Evolutionary conservation across 1,140 invertebrate species (phyloP).

Genomic region (Papilio glaucus): DNA sequence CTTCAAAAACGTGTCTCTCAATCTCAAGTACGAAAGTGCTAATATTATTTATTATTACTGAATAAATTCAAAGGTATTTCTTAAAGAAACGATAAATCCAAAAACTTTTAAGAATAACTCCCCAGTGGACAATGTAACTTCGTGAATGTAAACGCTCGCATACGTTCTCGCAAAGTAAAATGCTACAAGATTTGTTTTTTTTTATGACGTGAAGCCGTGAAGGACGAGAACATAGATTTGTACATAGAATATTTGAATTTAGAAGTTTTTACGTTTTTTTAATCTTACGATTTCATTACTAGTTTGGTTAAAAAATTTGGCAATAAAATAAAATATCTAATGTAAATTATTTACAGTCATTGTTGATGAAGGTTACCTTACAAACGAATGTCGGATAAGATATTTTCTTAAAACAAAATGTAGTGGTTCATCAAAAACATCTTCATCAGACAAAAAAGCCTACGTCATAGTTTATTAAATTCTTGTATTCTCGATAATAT

Average conservation of each 20-base stretch:
- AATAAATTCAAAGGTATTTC: background rate
- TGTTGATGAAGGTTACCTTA: too few species aligned
- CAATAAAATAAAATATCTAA: too few species aligned
- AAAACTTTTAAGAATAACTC: constrained; percentile 14
- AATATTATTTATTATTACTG: background rate
- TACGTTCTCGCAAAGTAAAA: constrained; percentile 2
- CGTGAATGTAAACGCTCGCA: constrained; percentile 17
- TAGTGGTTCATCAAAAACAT: too few species aligned
- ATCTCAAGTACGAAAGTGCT: background rate
- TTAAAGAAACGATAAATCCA: constrained; percentile 13
- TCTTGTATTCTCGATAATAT: too few species aligned
- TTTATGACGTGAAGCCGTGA: constrained; percentile 4
- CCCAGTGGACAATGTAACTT: constrained; percentile 5
- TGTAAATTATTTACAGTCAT: too few species aligned
- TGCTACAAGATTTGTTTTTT: background rate
- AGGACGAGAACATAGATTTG: background rate
- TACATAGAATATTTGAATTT: background rate
- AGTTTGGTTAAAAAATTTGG: too few species aligned
- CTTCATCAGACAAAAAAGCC: too few species aligned
- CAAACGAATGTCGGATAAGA: too few species aligned
- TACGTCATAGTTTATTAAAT: too few species aligned
- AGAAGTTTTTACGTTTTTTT: background rate
- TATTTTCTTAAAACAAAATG: too few species aligned
- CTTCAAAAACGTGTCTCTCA: too few species aligned
- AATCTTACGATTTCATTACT: too few species aligned